Percentiles rank a stretch among this genome's conserved stretches.
Evolutionary conservation across 1,140 invertebrate species (phyloP).

Genomic region (Colletes gigas): DNA sequence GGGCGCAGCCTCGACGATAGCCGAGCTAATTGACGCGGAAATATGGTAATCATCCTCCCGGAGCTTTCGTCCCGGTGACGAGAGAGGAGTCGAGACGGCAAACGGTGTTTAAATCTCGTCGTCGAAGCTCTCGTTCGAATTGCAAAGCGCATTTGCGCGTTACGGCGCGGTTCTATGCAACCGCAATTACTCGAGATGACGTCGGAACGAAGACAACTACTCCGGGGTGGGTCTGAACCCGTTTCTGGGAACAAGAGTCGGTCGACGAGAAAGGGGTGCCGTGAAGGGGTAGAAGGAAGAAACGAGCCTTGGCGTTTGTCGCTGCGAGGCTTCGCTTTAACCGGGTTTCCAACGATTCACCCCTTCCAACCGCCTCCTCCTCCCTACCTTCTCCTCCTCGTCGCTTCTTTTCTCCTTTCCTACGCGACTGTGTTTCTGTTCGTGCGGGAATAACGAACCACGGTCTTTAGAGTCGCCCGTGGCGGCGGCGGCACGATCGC

Average conservation of each 20-base stretch:
- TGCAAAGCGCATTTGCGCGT: slow-evolving; percentile 43
- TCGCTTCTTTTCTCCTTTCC: not conserved
- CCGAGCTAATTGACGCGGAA: not conserved
- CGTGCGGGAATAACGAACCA: slow-evolving; percentile 46
- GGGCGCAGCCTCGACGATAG: not conserved
- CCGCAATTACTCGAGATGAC: slow-evolving; percentile 53
- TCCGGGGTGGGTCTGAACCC: slow-evolving; percentile 8
- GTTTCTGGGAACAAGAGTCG: slow-evolving; percentile 19
- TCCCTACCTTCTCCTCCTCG: not conserved
- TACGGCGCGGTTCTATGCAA: slow-evolving; percentile 18
- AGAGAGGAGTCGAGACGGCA: slow-evolving; percentile 3
- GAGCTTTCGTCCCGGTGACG: not conserved
- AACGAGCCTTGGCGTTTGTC: slow-evolving; percentile 2
- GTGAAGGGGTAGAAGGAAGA: not conserved
- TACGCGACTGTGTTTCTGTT: slow-evolving; percentile 17
- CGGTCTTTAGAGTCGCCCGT: slow-evolving; percentile 29
- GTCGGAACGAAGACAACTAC: slow-evolving; percentile 45
- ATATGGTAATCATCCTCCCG: not conserved
- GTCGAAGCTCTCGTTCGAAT: slow-evolving; percentile 33
- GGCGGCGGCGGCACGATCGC: not conserved
- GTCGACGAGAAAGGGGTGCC: no score
- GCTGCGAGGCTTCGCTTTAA: slow-evolving; percentile 4
- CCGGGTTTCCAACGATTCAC: slow-evolving; percentile 5
- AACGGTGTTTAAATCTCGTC: slow-evolving; percentile 27
- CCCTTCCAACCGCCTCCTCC: no score